Evolutionary conservation across 2,888 invertebrate genomes (phyloP).

Genomic region (Anarsia innoxiella): DNA sequence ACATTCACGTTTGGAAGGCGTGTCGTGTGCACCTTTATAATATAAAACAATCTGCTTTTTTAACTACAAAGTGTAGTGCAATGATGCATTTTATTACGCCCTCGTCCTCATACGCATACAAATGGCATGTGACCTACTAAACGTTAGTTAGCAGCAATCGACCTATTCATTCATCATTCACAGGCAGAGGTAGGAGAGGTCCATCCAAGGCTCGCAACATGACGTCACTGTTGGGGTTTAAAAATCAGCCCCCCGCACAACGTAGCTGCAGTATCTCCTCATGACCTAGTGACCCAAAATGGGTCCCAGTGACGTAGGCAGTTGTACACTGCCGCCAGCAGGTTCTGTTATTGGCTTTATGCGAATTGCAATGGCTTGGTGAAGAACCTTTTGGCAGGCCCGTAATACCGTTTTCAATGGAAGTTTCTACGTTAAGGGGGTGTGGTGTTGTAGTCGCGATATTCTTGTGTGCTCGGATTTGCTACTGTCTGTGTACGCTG

Average conservation of each 20-base stretch:
- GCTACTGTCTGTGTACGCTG: conserved; percentile 28
- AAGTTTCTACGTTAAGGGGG: conserved; percentile 42
- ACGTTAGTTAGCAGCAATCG: conserved; percentile 40
- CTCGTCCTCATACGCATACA: no score
- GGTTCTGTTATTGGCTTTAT: conserved; percentile 22
- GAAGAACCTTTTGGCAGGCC: conserved; percentile 35
- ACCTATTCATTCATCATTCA: conserved; percentile 67
- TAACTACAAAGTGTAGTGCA: no score
- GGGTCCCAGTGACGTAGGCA: conserved; percentile 60
- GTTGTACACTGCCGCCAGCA: conserved; percentile 42
- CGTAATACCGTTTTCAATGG: conserved; percentile 58
- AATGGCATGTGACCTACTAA: conserved; percentile 33
- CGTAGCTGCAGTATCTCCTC: conserved; percentile 57
- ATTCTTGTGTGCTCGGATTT: conserved; percentile 25
- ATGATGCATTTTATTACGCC: no score
- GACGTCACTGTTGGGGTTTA: conserved; percentile 61
- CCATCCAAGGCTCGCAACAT: conserved; percentile 42
- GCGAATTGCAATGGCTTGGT: conserved; percentile 16
- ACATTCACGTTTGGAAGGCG: no score
- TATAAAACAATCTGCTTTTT: no score
- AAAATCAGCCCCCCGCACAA: conserved; percentile 51
- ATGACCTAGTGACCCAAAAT: conserved; percentile 71
- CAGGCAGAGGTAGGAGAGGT: conserved; percentile 35
- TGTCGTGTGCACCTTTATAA: no score
- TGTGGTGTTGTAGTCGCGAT: conserved; percentile 22